Evolutionary conservation across 2,888 invertebrate species (phyloP), one percentile per base, ranked within the genome.

Genomic region (Aproaerema taeniolella): DNA sequence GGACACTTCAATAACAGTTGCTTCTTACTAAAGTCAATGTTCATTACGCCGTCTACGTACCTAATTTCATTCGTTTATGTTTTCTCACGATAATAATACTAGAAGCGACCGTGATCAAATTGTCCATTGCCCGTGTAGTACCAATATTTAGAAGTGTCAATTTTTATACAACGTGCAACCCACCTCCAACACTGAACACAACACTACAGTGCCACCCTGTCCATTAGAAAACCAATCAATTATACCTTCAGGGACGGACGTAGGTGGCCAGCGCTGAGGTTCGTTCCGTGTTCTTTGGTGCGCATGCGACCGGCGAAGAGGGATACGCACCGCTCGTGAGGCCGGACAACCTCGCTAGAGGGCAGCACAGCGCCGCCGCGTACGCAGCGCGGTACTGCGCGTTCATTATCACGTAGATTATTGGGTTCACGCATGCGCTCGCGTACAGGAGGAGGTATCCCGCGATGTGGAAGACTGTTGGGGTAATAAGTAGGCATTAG

Each of bases 401-500:
- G 80, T 96, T 96, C 95, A 96, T 96, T 56, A 96, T 95, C 45
- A 96, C 96, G 83, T 97, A 97, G 74, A 97, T 95, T 53, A 97
- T 94, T 1, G 96, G 96, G 80, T 97, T 97, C 49, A 96, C 93
- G 83, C 96, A 96, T 13, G 96, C 93, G 37, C 96, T 95, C 56
- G 95, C 88, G 81, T 96, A 97, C 55, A 96, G 88, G 58, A 96
- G 89, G 28, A 96, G 89, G 81, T 96, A 96, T 50, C 95, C 94
- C 59, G 94, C 79, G 42, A 96, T 91, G 79, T 95, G 90, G 57
- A 90, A 85, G 37, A 87, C 92, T 95, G 61, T 20, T 4, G 7
- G 20, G 20, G 20, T 6, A 20, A 20, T 20, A 20, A 20, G 7
- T 20, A 6, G 7, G 20, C n/a, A n/a, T n/a, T n/a, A n/a, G n/a